Percentiles rank a stretch among this genome's conserved stretches.
phyloP scores from a whole-genome alignment of 2,113 vertebrate genomes.

The Ammospiza nelsoni region DNA sequence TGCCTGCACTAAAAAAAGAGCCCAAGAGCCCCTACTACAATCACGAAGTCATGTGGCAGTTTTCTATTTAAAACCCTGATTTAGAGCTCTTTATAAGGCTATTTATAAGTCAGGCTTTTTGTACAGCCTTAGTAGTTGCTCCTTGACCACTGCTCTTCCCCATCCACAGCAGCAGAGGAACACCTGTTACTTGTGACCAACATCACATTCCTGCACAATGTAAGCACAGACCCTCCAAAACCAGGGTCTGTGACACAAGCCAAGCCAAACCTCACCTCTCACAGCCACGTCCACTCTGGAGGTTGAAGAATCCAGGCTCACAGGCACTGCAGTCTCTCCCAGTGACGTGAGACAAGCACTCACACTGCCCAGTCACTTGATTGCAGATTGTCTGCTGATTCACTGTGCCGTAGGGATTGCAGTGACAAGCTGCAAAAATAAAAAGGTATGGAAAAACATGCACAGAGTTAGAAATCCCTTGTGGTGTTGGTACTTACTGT shows the following conservation, averaged over 20 bases:
- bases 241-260: background rate
- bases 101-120: slow-evolving; percentile 19
- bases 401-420: slow-evolving; percentile 82
- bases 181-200: background rate
- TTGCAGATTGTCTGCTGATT: slow-evolving; percentile 80
- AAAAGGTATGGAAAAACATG: background rate
- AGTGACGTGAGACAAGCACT: slow-evolving; percentile 85
- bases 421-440: slow-evolving; percentile 85
- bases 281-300: slow-evolving; percentile 88
- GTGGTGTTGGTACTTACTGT: background rate
- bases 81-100: slow-evolving; percentile 33
- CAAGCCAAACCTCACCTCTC: slow-evolving; percentile 77
- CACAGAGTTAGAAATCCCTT: background rate
- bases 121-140: background rate
- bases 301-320: slow-evolving; percentile 90
- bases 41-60: background rate
- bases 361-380: slow-evolving; percentile 90
- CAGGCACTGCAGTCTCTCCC: slow-evolving; percentile 90
- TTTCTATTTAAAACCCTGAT: slow-evolving; percentile 55
- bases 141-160: background rate
- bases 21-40: background rate
- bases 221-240: background rate
- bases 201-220: background rate
- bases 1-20: slow-evolving; percentile 30
- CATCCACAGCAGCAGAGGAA: background rate